Base-by-base conservation (phyloP, 2,888 invertebrate species). In the Ophion obscuratus region DNA sequence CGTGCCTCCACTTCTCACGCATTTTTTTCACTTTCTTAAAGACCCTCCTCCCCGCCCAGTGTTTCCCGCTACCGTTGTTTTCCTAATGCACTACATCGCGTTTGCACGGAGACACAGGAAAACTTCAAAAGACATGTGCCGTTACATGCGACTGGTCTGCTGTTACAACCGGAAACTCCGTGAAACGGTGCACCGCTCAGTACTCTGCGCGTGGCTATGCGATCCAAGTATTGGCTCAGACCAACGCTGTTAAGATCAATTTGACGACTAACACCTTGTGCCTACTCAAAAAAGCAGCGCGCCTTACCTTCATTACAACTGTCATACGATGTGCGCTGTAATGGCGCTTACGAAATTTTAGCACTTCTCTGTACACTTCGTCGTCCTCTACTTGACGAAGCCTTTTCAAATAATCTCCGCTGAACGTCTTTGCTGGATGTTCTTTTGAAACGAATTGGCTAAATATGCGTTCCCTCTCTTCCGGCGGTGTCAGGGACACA, bases 271-370 rank as follows among this genome's bases (percentile, higher is more conserved):
- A 31, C 31, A 31, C 4, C 31, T 31, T 31, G 31, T 31, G 31
- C 31, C 31, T 20, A 40, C 0, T 68, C 9, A 67, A 20, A 67
- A 67, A 67, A 44, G 20, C 11, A 6, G 24, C 27, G 24, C 3
- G 27, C 27, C 27, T 91, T 27, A 96, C 96, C 95, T 97, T 97
- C 5, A 98, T 95, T 74, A 97, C 97, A 4, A 98, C 94, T 5
- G 97, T 97, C 97, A 98, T 98, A 86, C 97, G 95, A 91, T 98
- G 96, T 14, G 97, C 97, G 44, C 97, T 97, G 92, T 98, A 98
- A 92, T 97, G 96, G n/a, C 96, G 94, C 89, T 95, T 95, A 66
- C 97, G 95, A 91, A 97, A 98, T 81, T 96, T 95, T 89, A 97
- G 96, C 7, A 97, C 95, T 0, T 95, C 95, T 27, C 95, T 92